Base-by-base conservation (phyloP, 2,113 vertebrate genomes). In the Sclerurus mexicanus region DNA sequence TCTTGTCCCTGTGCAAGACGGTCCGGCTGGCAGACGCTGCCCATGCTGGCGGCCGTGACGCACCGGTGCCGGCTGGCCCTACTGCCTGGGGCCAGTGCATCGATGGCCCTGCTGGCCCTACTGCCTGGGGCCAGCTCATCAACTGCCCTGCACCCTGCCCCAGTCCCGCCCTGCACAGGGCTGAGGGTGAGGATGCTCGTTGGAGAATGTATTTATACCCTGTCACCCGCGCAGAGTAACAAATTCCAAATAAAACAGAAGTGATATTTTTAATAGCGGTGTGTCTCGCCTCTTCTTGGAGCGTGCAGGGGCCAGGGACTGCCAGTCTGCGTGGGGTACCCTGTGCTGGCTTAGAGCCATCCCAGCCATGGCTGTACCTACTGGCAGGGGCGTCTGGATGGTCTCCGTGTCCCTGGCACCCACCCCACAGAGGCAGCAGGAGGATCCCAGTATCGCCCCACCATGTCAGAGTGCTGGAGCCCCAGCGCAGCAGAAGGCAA, bases 141-240 rank as follows among this genome's bases (percentile, higher is more conserved):
- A 49, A 30, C 3, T 0, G 83, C 75, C 88, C 83, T 21, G 24
- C 72, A 31, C 42, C 87, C 80, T 22, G 64, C 84, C 84, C 52
- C 1, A 0, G 76, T 19, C 30, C 7, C 4, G 10, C 25, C 59
- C 64, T 1, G 0, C 40, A 6, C 63, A 69, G 81, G 60, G 60
- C 83, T 94, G 76, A 83, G 88, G 76, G 73, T 85, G 87, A 87
- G 90, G 94, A 71, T 94, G 91, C 94, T 86, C 69, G 16, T 69
- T 89, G 96, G 82, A 96, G 97, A 97, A 97, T 97, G 97, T 97
- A 97, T 96, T 97, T 96, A 95, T 96, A 96, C 72, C 94, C 94
- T 93, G 88, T 96, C 96, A 95, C 85, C 95, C 25, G 23, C 25
- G 90, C 96, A 92, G 95, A 95, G 96, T 94, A 97, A 97, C 88